Evolutionary conservation across 2,113 vertebrate genomes (phyloP), one percentile per base, ranked within the genome.

Genomic region (Patagioenas fasciata): DNA sequence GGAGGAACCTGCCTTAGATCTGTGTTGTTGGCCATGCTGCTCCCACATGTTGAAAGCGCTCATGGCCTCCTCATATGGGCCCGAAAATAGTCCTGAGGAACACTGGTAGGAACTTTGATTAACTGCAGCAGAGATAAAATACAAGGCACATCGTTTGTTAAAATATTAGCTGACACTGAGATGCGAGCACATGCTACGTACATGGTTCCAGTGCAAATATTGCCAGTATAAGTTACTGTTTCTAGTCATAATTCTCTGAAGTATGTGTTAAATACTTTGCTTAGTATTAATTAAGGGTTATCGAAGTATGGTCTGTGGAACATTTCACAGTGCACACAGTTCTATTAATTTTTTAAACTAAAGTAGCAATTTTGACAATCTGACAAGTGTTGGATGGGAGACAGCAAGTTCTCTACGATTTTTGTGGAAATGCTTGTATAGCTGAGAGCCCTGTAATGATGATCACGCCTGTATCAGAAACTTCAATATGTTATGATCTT

Each of bases 241-340:
- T 88, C 48, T 71, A 91, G 61, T 87, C 23, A 21, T 60, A 64
- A 72, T 69, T 92, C 66, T 57, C n/a, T 78, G 51, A 80, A 58
- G 40, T 80, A 61, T 73, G 79, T 91, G 58, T 73, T 85, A 77
- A 91, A 70, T 38, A 29, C 34, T 95, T 73, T 42, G 36, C 64
- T 70, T 32, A 34, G 25, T 54, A 62, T 73, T 94, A 82, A 89
- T 91, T 91, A 82, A 57, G 48, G 57, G 34, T 66, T 88, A 62
- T 72, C 51, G 40, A 77, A 56, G 20, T 42, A 24, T 69, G 44
- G 40, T 58, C 73, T 91, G 85, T 51, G 75, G 71, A 84, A 57
- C 70, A 28, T 57, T 93, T 77, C 29, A 60, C 2, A 2, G 91
- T 83, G 72, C 29, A 42, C 31, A 24, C 26, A 44, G 58, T 74